Evolutionary conservation across 2,113 vertebrate species (phyloP), one percentile per base, ranked within the genome.

Genomic region (Mellivora capensis): DNA sequence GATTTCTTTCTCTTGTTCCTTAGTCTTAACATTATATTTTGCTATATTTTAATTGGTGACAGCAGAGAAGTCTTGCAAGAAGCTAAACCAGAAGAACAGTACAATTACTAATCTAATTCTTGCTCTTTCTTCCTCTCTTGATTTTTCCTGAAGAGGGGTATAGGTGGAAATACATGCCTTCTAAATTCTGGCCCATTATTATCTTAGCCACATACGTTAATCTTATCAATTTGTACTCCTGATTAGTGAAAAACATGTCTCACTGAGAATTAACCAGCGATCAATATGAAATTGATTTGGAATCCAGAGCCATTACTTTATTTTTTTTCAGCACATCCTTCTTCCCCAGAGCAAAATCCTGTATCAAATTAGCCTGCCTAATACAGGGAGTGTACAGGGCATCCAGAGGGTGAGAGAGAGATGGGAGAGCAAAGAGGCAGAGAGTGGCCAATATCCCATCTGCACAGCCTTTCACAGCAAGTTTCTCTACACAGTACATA

Each of bases 251-350:
- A 90, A 83, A 34, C 37, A 80, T 54, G 69, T 76, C 80, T 93
- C 67, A 61, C 29, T 52, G n/a, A 96, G 86, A 94, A 88, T 83
- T 89, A 90, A 2, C 82, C 62, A 77, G 69, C 1, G 2, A 95
- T 91, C 91, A 72, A 87, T 93, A 91, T 7, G 44, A 96, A 94
- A 82, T 31, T 87, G 49, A 96, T 77, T 91, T 93, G 82, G 84
- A 95, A 97, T 90, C 57, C 77, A 82, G 77, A 96, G 23, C 72
- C 59, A 94, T 64, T 64, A 88, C 10, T 71, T 71, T 17, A 29
- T 44, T 84, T 59, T 93, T 92, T 61, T 80, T 34, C 81, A 96
- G 79, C 82, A 21, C 23, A 23, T 74, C 47, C 80, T 91, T 93
- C 91, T 89, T 94, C n/a, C 94, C 81, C 84, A 47, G 27, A 94